Percentiles rank a stretch among this genome's conserved stretches.
phyloP scores from a whole-genome alignment of 2,113 vertebrate species.

The Pachypanchax playfairii region DNA sequence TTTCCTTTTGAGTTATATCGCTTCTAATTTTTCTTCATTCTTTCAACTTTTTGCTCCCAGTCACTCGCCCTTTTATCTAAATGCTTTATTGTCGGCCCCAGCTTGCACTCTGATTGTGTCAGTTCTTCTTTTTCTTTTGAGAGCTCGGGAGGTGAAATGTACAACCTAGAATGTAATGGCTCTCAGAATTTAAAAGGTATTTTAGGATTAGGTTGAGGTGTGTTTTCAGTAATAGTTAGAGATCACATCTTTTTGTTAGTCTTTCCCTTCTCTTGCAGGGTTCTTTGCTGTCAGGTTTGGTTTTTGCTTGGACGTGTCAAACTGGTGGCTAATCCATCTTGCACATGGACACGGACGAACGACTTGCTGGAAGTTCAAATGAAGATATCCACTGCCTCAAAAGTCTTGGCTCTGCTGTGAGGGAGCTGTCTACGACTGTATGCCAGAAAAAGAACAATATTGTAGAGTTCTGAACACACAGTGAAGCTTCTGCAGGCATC shows the following conservation, averaged over 20 bases:
- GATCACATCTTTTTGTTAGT: conserved; percentile 30
- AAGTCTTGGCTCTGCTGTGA: conserved; percentile 17
- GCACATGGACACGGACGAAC: conserved; percentile 47
- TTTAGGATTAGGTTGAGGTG: conserved; percentile 52
- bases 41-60: conserved; percentile 3
- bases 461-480: background rate
- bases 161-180: conserved; percentile 47
- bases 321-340: conserved; percentile 61
- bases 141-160: conserved; percentile 35
- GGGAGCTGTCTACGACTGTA: conserved; percentile 23
- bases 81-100: conserved; percentile 28
- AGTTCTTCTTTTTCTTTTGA: conserved; percentile 37
- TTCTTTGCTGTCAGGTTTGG: conserved; percentile 46
- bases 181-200: conserved; percentile 46
- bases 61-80: conserved; percentile 4
- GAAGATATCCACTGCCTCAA: conserved; percentile 37
- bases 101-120: conserved; percentile 43
- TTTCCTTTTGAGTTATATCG: conserved; percentile 9
- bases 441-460: conserved; percentile 39
- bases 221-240: conserved; percentile 57
- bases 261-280: conserved; percentile 24
- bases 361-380: conserved; percentile 54
- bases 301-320: conserved; percentile 43
- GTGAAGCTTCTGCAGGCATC: background rate
- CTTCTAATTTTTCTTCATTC: conserved; percentile 13